Evolutionary conservation across 1,140 invertebrate genomes (phyloP), one percentile per base, ranked within the genome.

Genomic region (Scaptomyza graminum): DNA sequence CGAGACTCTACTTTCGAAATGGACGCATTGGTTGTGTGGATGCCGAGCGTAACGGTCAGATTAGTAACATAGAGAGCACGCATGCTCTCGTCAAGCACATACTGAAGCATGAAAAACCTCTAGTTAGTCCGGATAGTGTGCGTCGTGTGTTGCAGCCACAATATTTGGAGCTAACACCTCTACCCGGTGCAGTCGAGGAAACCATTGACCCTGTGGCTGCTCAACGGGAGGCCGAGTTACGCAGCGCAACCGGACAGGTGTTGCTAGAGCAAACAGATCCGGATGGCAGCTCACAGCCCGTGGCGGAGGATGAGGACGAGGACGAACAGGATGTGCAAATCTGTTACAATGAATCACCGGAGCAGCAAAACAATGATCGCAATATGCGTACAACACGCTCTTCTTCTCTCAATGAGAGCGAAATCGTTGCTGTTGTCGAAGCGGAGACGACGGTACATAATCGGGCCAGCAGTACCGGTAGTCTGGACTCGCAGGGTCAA

Each of bases 21-120:
- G 91, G 91, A 0, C 73, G 79, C 34, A 92, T 92, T n/a, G 91
- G 91, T 3, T 92, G 91, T 56, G 71, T 90, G 18, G 91, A 90
- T 25, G 76, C 90, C 1, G 75, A 91, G n/a, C 83, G 85, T 22
- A 44, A 39, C 0, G 61, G 73, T 0, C 87, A 90, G 54, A 43
- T 64, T 0, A 79, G 88, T 41, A 90, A 92, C 74, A 84, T 92
- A 13, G 85, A 91, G 12, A 81, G 87, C 56, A 92, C 91, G 0
- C 90, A 92, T 60, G 90, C 85, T 0, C 52, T 92, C 62, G 90
- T 92, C 15, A 92, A 92, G 70, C 76, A 92, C 51, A 92, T 92
- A 44, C 55, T 92, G 11, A 68, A 90, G 59, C 78, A 91, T 28
- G 90, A 92, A 54, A 92, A 90, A 68, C 91, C 90, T 0, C 57